A percentile compares a stretch with the other conserved stretches of the same genome.
phyloP scores from a whole-genome alignment of 2,888 invertebrate species.

The Rutpela maculata region DNA sequence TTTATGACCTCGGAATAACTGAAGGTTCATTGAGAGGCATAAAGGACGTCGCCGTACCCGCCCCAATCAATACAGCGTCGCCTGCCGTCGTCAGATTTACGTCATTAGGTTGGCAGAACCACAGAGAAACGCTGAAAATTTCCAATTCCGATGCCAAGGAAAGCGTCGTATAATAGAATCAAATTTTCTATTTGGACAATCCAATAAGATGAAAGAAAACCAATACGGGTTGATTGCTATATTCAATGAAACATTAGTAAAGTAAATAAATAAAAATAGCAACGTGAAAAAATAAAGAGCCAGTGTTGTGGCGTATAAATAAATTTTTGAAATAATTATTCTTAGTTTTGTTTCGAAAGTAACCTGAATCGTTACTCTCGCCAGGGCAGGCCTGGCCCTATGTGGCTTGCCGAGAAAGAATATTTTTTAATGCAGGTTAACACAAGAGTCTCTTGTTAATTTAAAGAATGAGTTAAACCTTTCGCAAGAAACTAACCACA shows the following conservation, averaged over 20 bases:
- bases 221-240: not conserved
- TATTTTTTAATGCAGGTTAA: no score
- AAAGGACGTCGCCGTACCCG: constrained; percentile 27
- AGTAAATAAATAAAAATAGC: not conserved
- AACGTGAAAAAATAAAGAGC: not conserved
- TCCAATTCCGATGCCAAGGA: constrained; percentile 36
- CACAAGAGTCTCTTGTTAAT: no score
- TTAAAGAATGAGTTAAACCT: no score
- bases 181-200: not conserved
- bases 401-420: no score
- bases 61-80: constrained; percentile 38
- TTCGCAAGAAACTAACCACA: no score
- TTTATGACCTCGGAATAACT: not conserved
- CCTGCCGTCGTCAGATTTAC: constrained; percentile 35
- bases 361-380: no score
- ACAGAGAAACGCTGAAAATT: constrained; percentile 6
- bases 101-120: constrained; percentile 33
- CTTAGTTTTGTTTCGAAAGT: no score
- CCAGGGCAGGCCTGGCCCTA: no score
- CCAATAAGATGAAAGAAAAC: not conserved
- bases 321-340: no score
- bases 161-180: not conserved
- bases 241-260: not conserved
- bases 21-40: constrained; percentile 13
- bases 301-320: no score